Percentiles rank a stretch among this genome's conserved stretches.
Conservation (phyloP, 92 coral and sea anemone genomes). For the Palythoa grandiflora region DNA sequence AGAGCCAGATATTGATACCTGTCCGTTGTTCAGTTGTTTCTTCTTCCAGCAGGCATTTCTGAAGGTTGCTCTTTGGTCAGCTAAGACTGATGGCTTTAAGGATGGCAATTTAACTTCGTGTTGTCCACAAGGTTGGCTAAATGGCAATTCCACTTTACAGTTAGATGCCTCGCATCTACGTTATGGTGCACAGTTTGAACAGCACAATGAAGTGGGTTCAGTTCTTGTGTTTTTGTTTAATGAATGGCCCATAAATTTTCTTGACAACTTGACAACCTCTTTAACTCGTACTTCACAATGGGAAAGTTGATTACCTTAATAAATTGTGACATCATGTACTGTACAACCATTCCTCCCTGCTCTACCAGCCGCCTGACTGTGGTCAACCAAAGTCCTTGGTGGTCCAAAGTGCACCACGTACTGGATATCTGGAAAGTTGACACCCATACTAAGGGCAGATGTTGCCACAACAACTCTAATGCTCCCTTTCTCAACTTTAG, state of each 20-base stretch:
- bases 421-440: conserved; percentile 21
- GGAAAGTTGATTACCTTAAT: conserved; percentile 28
- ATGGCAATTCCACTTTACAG: conserved; percentile 16
- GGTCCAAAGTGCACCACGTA: conserved; percentile 33
- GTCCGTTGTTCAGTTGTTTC: background rate
- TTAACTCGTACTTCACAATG: conserved; percentile 9
- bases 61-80: background rate
- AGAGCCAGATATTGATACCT: background rate
- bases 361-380: conserved; percentile 45
- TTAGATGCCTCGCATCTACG: conserved; percentile 21
- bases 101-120: conserved; percentile 1
- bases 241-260: conserved; percentile 13
- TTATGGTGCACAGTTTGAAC: conserved; percentile 22
- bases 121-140: conserved; percentile 27
- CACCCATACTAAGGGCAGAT: conserved; percentile 26
- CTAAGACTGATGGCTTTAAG: background rate
- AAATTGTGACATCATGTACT: conserved; percentile 35
- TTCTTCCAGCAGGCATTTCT: background rate
- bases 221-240: background rate
- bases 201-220: conserved; percentile 19
- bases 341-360: conserved; percentile 35
- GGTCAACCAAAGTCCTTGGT: conserved; percentile 31
- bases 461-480: background rate
- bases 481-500: no score
- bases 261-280: background rate